Evolutionary conservation across 2,888 invertebrate species (phyloP), one percentile per base, ranked within the genome.

Genomic region (Vesta saturnalis): DNA sequence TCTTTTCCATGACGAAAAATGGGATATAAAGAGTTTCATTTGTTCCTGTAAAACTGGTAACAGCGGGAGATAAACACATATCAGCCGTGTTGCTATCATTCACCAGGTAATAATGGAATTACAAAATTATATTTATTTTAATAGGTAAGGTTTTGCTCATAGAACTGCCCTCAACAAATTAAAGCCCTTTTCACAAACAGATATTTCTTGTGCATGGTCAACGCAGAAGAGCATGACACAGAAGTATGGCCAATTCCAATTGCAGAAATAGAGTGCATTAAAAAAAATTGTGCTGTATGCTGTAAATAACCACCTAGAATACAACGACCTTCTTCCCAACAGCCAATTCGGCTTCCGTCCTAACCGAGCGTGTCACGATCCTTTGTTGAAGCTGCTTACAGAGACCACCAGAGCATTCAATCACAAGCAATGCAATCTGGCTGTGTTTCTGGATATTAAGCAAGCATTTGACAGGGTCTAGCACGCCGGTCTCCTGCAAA

Each of bases 31-130:
- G n/a, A n/a, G 14, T 12, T 54, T 54, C n/a, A n/a, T 54, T 19
- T 56, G 55, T 56, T 56, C 55, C 30, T 56, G 55, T 30, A 56
- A 56, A 56, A 30, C 23, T 30, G 55, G 55, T n/a, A 23, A 56
- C n/a, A 56, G 55, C 16, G 23, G n/a, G 30, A 56, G 22, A 30
- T 30, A 56, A 56, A 30, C 55, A 56, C 16, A 56, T 56, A 4
- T 56, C 55, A 15, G 55, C 55, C 5, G 55, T 56, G 23, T 23
- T 56, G 30, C 16, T 22, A 56, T 30, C 8, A 56, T 30, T 23
- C 16, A 30, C 55, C n/a, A 56, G 55, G 55, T 56, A 16, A 15
- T 30, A 30, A 30, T 56, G n/a, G 16, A 49, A 16, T 21, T 19
- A 52, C n/a, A 12, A 52, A 21, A 52, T 18, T 6, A 52, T 52